Percentiles rank a stretch among this genome's conserved stretches.
These are phyloP conservation scores for Acyrthosiphon pisum DNA, from an alignment of 1,140 invertebrate genomes.

Conservation along the genomic window DNA sequence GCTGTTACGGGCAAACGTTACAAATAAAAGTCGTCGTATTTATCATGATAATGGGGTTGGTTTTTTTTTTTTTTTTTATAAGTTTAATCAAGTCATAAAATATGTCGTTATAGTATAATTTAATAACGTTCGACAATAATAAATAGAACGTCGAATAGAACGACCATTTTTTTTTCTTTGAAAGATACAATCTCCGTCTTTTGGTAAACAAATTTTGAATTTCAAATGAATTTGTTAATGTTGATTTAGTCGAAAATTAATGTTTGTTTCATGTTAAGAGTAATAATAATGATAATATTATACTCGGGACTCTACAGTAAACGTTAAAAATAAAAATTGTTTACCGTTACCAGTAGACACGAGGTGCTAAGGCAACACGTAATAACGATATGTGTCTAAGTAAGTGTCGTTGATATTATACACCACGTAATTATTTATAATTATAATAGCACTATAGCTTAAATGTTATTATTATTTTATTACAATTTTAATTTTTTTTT, in stretches of 20 bases:
- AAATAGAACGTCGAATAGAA: background rate
- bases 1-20: background rate
- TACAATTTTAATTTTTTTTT: background rate
- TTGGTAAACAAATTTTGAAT: background rate
- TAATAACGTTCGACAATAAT: background rate
- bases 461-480: background rate
- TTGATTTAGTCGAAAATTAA: background rate
- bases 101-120: background rate
- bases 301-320: background rate
- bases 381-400: background rate
- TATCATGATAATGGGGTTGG: background rate
- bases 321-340: background rate
- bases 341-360: background rate
- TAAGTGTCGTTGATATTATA: background rate
- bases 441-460: background rate
- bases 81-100: background rate
- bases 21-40: background rate
- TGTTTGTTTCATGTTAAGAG: background rate
- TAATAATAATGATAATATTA: background rate
- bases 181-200: background rate
- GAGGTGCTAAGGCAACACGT: background rate
- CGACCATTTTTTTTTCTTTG: background rate
- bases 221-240: background rate
- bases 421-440: background rate
- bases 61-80: background rate